Conservation (phyloP, 2,113 vertebrate genomes). For the Myocastor coypus region DNA sequence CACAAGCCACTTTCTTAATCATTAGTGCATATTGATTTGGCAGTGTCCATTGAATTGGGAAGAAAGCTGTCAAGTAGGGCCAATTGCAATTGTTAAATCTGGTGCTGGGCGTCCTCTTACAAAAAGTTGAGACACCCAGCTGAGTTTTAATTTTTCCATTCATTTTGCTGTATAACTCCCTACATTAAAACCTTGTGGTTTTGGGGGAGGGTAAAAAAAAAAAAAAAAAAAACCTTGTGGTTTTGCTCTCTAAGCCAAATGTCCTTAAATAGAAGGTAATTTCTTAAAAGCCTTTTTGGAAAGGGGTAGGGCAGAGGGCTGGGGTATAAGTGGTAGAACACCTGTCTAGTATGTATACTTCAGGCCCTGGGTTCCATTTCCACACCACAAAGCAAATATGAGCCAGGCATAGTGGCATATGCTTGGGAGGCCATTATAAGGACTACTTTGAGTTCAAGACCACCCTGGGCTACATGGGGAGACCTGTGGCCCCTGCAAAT, state of each 20-base stretch:
- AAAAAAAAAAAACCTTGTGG: too few species aligned
- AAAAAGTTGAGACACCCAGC: neutral
- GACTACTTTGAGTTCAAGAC: neutral
- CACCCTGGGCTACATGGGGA: neutral
- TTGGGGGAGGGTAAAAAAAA: too few species aligned
- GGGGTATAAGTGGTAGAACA: neutral
- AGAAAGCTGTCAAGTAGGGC: neutral
- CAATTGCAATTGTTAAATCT: neutral
- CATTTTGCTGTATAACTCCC: neutral
- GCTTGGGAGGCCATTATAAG: neutral
- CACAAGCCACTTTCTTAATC: neutral
- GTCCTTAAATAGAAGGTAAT: constrained; percentile 6
- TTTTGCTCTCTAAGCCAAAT: neutral
- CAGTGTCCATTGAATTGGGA: neutral
- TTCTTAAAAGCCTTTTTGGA: neutral
- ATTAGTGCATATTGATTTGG: neutral
- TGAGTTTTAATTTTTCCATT: neutral
- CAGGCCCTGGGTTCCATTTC: neutral
- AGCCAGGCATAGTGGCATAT: neutral
- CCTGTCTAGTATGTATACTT: neutral
- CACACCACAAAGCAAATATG: neutral
- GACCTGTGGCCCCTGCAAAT: neutral
- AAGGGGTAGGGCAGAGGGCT: too few species aligned
- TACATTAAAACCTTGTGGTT: neutral
- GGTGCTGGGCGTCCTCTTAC: neutral